These are phyloP conservation scores for Pemphredon lugubris DNA, from an alignment of 2,888 invertebrate genomes.

Conservation along the genomic window DNA sequence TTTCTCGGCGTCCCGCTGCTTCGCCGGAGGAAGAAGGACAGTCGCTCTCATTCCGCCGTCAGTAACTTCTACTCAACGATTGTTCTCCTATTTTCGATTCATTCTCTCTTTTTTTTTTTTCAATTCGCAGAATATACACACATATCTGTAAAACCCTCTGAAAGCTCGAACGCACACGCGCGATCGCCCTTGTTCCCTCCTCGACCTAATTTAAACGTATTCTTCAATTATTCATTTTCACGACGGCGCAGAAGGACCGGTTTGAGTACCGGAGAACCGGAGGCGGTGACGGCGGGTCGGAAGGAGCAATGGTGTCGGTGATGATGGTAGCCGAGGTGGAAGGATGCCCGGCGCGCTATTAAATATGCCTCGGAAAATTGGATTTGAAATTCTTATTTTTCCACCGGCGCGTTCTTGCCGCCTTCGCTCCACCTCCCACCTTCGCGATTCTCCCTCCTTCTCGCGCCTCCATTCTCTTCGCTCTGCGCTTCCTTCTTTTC, in stretches of 20 bases:
- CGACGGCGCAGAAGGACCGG: constrained; percentile 6
- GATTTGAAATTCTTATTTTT: constrained; percentile 78
- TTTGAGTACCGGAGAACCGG: too few species aligned
- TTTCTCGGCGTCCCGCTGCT: too few species aligned
- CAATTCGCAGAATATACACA: too few species aligned
- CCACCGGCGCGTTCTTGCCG: constrained; percentile 43
- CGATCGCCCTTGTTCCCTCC: constrained; percentile 19
- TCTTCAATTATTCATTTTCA: constrained; percentile 69
- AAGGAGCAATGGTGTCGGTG: constrained; percentile 22
- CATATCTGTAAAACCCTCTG: not conserved
- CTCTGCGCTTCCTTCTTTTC: constrained; percentile 16
- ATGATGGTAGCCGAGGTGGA: constrained; percentile 31
- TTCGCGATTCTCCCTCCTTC: constrained; percentile 5
- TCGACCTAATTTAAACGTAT: constrained; percentile 58
- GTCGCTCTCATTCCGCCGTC: too few species aligned
- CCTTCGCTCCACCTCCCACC: constrained; percentile 22
- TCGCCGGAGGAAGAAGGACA: too few species aligned
- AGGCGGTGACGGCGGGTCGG: not conserved
- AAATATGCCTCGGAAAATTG: constrained; percentile 76
- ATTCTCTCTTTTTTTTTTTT: too few species aligned
- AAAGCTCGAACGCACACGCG: constrained; percentile 4
- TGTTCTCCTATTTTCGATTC: not conserved
- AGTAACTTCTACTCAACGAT: too few species aligned
- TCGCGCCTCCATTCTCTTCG: not conserved
- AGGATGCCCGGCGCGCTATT: constrained; percentile 64